Evolutionary conservation across 2,888 invertebrate genomes (phyloP), one percentile per base, ranked within the genome.

Genomic region (Exephanes ischioxanthus): DNA sequence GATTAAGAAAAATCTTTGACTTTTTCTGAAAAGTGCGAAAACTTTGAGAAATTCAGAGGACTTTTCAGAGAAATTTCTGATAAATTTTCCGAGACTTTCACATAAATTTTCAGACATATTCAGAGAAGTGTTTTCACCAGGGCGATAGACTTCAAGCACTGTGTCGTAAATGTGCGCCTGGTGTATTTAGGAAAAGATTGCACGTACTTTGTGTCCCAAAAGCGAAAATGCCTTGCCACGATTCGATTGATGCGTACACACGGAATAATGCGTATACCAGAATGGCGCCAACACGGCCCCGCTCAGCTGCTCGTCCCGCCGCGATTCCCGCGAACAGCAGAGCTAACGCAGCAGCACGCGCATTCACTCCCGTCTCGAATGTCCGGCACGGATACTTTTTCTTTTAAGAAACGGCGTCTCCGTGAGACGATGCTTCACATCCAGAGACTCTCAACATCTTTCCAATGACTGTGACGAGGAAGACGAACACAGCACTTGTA

Each of bases 211-310:
- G 33, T 67, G 71, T 81, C 67, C 45, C 66, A 61, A 72, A 84
- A 77, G 81, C 66, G 73, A 33, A 73, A 83, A 85, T 72, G 72
- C 82, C 6, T 45, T 6, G 37, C 41, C 58, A 77, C 82, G 26
- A 53, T 77, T 77, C 82, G 82, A 80, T 89, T 89, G 88, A 89
- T 88, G 87, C 87, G 81, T 82, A 53, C 77, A 83, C 77, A 83
- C 81, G 85, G 88, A 89, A 89, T 89, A 90, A 90, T 88, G 88
- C 88, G 90, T 89, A 89, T 89, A 81, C 61, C 87, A 87, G 88
- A 87, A 89, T 83, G 90, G 90, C 90, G 90, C 90, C 90, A 90
- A 88, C 86, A 78, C 86, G 80, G 33, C 19, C 58, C 22, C 66
- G 30, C 26, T 82, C 67, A 37, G 63, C 76, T 73, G 80, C 33